These are phyloP conservation scores for Dasyurus viverrinus DNA, from an alignment of 2,113 vertebrate species.

Conservation along the genomic window DNA sequence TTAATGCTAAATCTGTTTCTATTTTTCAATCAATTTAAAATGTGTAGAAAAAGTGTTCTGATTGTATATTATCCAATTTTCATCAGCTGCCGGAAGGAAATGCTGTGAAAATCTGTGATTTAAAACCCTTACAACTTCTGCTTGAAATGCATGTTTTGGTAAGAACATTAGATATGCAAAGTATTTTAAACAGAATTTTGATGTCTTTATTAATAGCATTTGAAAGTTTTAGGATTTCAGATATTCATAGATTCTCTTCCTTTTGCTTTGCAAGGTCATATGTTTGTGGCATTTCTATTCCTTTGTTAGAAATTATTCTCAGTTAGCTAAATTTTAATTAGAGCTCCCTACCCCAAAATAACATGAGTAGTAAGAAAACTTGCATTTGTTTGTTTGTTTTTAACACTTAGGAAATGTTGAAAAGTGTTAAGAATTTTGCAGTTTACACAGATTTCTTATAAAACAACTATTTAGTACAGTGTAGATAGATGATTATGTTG, in stretches of 20 bases:
- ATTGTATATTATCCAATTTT: conserved; percentile 82
- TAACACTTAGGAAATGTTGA: not conserved
- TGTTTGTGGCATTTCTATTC: conserved; percentile 47
- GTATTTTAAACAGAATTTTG: conserved; percentile 77
- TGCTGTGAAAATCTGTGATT: conserved; percentile 80
- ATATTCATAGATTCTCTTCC: conserved; percentile 66
- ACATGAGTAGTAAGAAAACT: conserved; percentile 4
- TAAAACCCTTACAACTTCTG: conserved; percentile 80
- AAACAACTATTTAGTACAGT: not conserved
- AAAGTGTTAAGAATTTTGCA: conserved; percentile 2
- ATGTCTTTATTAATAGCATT: conserved; percentile 77
- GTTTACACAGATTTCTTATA: not conserved
- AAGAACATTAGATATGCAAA: conserved; percentile 79
- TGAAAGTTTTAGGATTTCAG: conserved; percentile 68
- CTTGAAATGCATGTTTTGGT: conserved; percentile 81
- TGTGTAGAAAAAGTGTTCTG: conserved; percentile 79
- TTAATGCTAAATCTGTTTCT: conserved; percentile 80
- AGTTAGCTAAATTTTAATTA: not conserved
- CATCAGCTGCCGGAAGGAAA: conserved; percentile 81
- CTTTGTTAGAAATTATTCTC: conserved; percentile 31
- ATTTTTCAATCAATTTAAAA: conserved; percentile 82
- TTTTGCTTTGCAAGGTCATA: conserved; percentile 68
- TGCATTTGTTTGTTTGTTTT: not conserved
- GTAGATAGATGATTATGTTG: not conserved
- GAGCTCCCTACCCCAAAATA: not conserved